Percentiles rank a stretch among this genome's conserved stretches.
phyloP scores from a whole-genome alignment of 30 jellyfish, hydroid and myxozoan species.

The Hydractinia symbiolongicarpus region DNA sequence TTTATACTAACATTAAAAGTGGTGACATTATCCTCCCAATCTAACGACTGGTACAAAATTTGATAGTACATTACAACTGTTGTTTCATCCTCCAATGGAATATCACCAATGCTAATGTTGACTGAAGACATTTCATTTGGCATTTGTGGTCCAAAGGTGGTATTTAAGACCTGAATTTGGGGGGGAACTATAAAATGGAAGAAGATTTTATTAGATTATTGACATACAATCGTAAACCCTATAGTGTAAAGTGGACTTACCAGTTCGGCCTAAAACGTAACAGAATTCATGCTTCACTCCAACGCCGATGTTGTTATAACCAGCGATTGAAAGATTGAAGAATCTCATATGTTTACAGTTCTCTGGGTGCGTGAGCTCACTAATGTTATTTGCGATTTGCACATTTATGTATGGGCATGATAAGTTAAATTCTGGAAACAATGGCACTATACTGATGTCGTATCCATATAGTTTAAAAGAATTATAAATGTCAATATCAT shows the following conservation, averaged over 20 bases:
- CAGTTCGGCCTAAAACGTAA: background rate
- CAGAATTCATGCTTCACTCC: background rate
- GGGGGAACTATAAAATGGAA: background rate
- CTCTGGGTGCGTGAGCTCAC: no score
- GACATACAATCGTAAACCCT: background rate
- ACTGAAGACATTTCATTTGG: background rate
- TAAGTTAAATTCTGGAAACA: background rate
- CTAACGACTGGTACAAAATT: background rate
- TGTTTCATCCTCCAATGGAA: background rate
- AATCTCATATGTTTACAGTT: background rate
- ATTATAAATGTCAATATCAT: conserved; percentile 6
- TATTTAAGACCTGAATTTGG: background rate
- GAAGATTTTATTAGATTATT: background rate
- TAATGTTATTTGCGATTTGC: no score
- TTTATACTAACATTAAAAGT: background rate
- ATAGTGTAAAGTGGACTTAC: background rate
- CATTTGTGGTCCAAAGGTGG: background rate
- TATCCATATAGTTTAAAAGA: background rate
- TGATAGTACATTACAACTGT: background rate
- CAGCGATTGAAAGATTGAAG: background rate
- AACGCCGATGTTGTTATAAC: background rate
- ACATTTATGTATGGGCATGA: background rate
- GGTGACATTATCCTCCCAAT: background rate
- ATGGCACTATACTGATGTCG: background rate
- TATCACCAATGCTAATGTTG: background rate